These are phyloP conservation scores for Watsonalla binaria DNA, from an alignment of 2,888 invertebrate species.

Conservation along the genomic window DNA sequence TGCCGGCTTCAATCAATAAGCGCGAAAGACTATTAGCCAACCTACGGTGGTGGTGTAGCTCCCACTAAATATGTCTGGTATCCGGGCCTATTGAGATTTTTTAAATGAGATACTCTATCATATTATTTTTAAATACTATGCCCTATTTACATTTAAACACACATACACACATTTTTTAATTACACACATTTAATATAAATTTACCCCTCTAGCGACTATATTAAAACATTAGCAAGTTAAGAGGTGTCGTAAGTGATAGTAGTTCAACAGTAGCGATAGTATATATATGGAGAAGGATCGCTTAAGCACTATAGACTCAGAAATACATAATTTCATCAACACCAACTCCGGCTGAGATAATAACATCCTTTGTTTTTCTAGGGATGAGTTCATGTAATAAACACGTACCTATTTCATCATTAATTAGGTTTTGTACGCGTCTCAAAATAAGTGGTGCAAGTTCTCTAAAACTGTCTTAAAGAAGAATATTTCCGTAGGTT, in stretches of 20 bases:
- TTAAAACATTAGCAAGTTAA: no score
- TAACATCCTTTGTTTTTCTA: slow-evolving; percentile 55
- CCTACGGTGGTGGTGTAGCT: slow-evolving; percentile 31
- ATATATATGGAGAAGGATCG: slow-evolving; percentile 9
- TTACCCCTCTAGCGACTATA: no score
- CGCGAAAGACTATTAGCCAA: slow-evolving; percentile 47
- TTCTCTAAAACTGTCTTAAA: no score
- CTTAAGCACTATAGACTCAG: slow-evolving; percentile 51
- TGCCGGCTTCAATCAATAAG: slow-evolving; percentile 61
- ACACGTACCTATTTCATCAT: slow-evolving; percentile 5
- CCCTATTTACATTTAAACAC: no score
- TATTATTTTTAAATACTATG: no score
- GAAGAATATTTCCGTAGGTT: no score
- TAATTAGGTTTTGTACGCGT: not conserved
- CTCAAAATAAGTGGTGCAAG: no score
- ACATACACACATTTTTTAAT: no score
- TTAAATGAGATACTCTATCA: no score
- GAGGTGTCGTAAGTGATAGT: no score
- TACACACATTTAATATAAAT: no score
- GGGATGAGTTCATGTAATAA: slow-evolving; percentile 32
- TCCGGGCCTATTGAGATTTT: slow-evolving; percentile 23
- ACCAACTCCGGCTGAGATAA: slow-evolving; percentile 44
- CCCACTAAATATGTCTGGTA: slow-evolving; percentile 29
- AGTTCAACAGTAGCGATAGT: no score
- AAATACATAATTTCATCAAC: slow-evolving; percentile 68